phyloP scores from a whole-genome alignment of 2,797 vertebrate genomes.

The Pteropus rufus region DNA sequence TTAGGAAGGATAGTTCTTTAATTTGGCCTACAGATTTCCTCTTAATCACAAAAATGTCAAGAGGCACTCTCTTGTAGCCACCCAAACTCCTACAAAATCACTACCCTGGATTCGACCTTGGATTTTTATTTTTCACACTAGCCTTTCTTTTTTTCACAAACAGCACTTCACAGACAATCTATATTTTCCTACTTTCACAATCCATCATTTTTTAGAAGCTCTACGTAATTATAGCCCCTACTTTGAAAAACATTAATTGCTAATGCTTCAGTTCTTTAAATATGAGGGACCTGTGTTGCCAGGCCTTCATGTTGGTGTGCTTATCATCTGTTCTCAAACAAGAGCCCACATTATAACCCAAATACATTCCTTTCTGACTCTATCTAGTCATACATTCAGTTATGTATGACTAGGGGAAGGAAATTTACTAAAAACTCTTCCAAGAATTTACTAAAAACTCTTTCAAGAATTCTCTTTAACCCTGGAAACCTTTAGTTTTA shows the following conservation, averaged over 20 bases:
- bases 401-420: neutral
- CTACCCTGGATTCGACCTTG: neutral
- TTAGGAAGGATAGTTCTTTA: neutral
- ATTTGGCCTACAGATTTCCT: neutral
- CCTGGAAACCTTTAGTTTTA: neutral
- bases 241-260: conserved; percentile 22
- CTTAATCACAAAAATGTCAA: neutral
- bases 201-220: neutral
- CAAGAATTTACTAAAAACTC: neutral
- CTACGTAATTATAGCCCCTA: conserved; percentile 27
- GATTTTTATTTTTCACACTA: neutral
- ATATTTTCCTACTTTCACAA: neutral
- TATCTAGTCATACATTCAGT: neutral
- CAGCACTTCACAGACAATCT: neutral
- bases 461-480: neutral
- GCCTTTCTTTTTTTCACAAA: neutral
- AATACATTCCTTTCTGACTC: neutral
- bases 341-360: neutral
- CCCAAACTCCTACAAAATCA: neutral
- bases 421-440: too few species aligned
- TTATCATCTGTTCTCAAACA: conserved; percentile 8
- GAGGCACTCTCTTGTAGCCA: neutral
- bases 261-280: neutral
- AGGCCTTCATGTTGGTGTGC: neutral
- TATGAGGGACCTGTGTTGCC: neutral